Conservation (phyloP, 2,888 invertebrate genomes). For the Phrixothrix hirtus region DNA sequence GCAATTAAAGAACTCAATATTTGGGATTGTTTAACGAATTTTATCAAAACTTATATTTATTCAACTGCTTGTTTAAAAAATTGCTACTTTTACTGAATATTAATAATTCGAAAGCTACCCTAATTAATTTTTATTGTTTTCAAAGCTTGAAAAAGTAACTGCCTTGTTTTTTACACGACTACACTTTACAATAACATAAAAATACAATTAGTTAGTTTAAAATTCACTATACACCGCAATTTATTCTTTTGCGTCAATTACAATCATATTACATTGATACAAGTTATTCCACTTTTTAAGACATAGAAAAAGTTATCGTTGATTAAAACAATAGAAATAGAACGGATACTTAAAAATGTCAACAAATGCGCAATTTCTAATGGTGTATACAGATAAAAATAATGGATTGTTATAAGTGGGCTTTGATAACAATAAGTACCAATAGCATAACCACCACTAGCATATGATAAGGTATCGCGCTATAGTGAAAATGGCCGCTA, state of each 20-base stretch:
- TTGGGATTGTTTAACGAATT: too few relatives aligned
- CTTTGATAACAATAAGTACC: slow-evolving; percentile 31
- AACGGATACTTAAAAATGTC: slow-evolving; percentile 9
- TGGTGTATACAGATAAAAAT: slow-evolving; percentile 24
- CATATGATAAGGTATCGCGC: slow-evolving; percentile 39
- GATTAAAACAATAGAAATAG: slow-evolving; percentile 7
- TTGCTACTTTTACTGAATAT: background rate
- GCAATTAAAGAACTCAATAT: too few relatives aligned
- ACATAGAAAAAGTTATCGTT: slow-evolving; percentile 23
- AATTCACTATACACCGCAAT: background rate
- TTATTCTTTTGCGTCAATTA: slow-evolving; percentile 1
- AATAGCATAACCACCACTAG: slow-evolving; percentile 35
- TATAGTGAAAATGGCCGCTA: slow-evolving; percentile 50
- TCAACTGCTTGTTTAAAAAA: too few relatives aligned
- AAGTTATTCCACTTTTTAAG: slow-evolving; percentile 34
- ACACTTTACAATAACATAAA: background rate
- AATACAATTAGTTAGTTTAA: background rate
- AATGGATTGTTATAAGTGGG: slow-evolving; percentile 27
- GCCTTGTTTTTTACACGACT: background rate
- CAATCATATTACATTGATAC: slow-evolving; percentile 14
- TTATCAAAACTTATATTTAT: too few relatives aligned
- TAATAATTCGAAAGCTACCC: background rate
- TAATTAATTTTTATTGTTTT: background rate
- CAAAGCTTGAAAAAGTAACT: background rate
- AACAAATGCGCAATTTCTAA: slow-evolving; percentile 25